These are phyloP conservation scores for Tragelaphus buxtoni DNA, from an alignment of 2,113 vertebrate genomes.

Conservation along the genomic window DNA sequence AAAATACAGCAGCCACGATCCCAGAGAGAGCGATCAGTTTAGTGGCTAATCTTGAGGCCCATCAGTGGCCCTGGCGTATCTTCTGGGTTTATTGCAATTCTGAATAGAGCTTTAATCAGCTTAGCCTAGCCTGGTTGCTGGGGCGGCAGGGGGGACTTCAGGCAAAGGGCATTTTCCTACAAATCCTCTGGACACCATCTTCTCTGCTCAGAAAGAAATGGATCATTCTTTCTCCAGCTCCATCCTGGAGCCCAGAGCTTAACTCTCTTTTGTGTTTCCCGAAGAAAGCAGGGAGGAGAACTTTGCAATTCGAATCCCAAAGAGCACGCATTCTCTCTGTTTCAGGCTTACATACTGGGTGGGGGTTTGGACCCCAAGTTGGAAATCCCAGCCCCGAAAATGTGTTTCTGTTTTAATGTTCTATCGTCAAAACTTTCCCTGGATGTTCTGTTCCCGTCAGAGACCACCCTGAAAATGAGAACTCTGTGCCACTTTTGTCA, in stretches of 20 bases:
- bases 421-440: constrained; percentile 33
- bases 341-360: not conserved
- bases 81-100: constrained; percentile 68
- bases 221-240: constrained; percentile 41
- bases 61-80: constrained; percentile 70
- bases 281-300: not conserved
- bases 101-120: constrained; percentile 59
- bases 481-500: constrained; percentile 50
- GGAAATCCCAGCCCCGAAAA: constrained; percentile 56
- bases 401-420: constrained; percentile 68
- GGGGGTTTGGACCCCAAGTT: constrained; percentile 39
- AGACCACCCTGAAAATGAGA: constrained; percentile 70
- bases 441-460: constrained; percentile 40
- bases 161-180: constrained; percentile 55
- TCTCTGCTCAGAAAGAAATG: constrained; percentile 34
- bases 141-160: not conserved
- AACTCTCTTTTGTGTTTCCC: constrained; percentile 41
- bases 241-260: constrained; percentile 3
- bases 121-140: constrained; percentile 37
- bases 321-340: not conserved
- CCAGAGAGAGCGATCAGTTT: constrained; percentile 76
- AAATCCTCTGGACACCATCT: constrained; percentile 21
- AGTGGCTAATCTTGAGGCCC: constrained; percentile 75
- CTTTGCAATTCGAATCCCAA: not conserved
- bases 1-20: constrained; percentile 79